These are phyloP conservation scores for Thunnus albacares DNA, from an alignment of 2,797 vertebrate genomes.

Conservation along the genomic window DNA sequence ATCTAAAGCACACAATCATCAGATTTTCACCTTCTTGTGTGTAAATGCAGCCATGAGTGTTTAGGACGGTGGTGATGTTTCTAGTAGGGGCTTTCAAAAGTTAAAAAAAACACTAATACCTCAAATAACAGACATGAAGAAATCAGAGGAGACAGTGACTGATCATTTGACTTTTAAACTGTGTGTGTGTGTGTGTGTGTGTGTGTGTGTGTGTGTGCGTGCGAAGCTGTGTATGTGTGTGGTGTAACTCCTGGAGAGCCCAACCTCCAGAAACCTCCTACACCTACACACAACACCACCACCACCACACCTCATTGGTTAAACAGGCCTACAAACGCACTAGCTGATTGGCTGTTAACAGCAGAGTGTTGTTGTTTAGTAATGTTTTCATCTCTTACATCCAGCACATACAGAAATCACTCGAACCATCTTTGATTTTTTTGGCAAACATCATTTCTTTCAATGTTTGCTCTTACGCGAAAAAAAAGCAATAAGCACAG, in stretches of 20 bases:
- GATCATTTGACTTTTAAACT: constrained; percentile 23
- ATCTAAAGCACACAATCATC: constrained; percentile 17
- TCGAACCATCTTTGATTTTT: background rate
- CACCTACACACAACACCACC: constrained; percentile 26
- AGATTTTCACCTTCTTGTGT: constrained; percentile 26
- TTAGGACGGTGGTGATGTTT: background rate
- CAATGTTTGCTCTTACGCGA: constrained; percentile 37
- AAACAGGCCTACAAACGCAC: constrained; percentile 35
- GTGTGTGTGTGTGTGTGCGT: constrained; percentile 9
- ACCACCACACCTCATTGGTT: constrained; percentile 45
- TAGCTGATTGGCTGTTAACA: constrained; percentile 28
- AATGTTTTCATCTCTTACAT: constrained; percentile 11
- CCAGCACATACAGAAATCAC: constrained; percentile 11
- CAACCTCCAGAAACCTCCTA: constrained; percentile 75
- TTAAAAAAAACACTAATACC: background rate
- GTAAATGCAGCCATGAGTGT: constrained; percentile 7
- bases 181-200: constrained; percentile 7
- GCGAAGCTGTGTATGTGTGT: constrained; percentile 10
- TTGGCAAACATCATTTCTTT: constrained; percentile 39
- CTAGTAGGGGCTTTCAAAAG: background rate
- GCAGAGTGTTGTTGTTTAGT: constrained; percentile 18
- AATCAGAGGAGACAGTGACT: constrained; percentile 2
- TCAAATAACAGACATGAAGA: constrained; percentile 1
- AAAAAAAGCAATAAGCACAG: constrained; percentile 55
- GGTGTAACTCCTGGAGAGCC: constrained; percentile 74